Evolutionary conservation across 2,888 invertebrate genomes (phyloP), one percentile per base, ranked within the genome.

Genomic region (Steinernema scapterisci): DNA sequence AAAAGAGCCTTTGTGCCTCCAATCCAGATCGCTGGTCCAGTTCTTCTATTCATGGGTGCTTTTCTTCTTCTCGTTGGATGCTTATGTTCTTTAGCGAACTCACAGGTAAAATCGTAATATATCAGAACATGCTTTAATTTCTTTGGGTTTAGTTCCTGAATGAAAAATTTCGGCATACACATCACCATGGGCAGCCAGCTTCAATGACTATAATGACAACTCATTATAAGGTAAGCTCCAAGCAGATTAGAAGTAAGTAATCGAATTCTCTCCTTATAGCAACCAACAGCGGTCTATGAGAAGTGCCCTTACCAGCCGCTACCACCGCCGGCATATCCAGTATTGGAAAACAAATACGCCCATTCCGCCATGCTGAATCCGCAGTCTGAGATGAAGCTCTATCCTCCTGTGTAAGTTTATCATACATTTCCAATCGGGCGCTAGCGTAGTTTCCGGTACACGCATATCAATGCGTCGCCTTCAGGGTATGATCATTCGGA

Each of bases 361-460:
- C 83, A 83, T 70, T 80, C 85, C 2, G 78, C 83, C 19, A 73
- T 86, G 11, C 84, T 85, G 21, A 82, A 82, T 63, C 85, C 86
- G 1, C 83, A 85, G 48, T 82, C 86, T 43, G 87, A 87, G 74
- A 82, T 84, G 80, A 87, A 87, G 72, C 82, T 87, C 11, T 88
- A 85, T 73, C 87, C 87, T 11, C 87, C 87, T 13, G 85, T 87
- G 87, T 87, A 76, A 80, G 83, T 77, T 48, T 2, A 3, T 38
- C 44, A 38, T 48, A n/a, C n/a, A n/a, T 23, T n/a, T 11, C 38
- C n/a, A n/a, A n/a, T n/a, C n/a, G n/a, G n/a, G n/a, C n/a, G n/a
- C n/a, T n/a, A n/a, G n/a, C n/a, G n/a, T n/a, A n/a, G n/a, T n/a
- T n/a, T n/a, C n/a, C n/a, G n/a, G n/a, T n/a, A n/a, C n/a, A n/a